Percentiles rank a stretch among this genome's conserved stretches.
Conservation (phyloP, 2,888 invertebrate genomes). For the Adelognathus sp. region DNA sequence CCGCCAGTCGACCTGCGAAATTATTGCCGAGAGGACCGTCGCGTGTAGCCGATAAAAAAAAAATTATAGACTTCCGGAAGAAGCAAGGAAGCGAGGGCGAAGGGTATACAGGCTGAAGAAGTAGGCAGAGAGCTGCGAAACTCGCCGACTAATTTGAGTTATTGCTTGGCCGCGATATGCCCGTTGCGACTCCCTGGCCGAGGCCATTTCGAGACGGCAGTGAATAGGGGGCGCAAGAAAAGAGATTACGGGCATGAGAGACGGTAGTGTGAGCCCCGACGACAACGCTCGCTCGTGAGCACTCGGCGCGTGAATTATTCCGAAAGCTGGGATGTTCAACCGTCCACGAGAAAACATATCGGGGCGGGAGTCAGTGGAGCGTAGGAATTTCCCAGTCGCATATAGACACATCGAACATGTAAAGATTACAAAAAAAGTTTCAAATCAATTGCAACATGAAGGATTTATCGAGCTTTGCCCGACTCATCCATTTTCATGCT, state of each 20-base stretch:
- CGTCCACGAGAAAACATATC: constrained; percentile 49
- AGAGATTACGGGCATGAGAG: constrained; percentile 59
- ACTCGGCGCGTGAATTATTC: constrained; percentile 61
- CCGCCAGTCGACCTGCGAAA: constrained; percentile 30
- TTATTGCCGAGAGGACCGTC: constrained; percentile 46
- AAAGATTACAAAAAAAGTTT: constrained; percentile 18
- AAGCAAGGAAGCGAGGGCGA: constrained; percentile 17
- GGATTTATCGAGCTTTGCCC: too few relatives aligned
- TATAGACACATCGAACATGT: constrained; percentile 16
- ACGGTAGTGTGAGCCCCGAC: constrained; percentile 24
- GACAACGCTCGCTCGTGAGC: not conserved
- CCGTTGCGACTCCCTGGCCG: constrained; percentile 40
- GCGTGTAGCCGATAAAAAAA: constrained; percentile 54
- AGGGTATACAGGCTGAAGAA: not conserved
- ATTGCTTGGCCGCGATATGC: constrained; percentile 57
- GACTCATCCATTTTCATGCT: too few relatives aligned
- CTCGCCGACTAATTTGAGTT: constrained; percentile 62
- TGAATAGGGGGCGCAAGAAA: constrained; percentile 58
- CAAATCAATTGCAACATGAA: too few relatives aligned
- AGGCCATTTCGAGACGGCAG: constrained; percentile 47
- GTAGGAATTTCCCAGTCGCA: constrained; percentile 24
- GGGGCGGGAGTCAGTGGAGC: constrained; percentile 20
- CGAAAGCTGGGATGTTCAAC: constrained; percentile 40
- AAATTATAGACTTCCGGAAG: constrained; percentile 58
- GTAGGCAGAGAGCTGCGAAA: constrained; percentile 39